Evolutionary conservation across 2,113 vertebrate genomes (phyloP).

Genomic region (Sapajus apella): DNA sequence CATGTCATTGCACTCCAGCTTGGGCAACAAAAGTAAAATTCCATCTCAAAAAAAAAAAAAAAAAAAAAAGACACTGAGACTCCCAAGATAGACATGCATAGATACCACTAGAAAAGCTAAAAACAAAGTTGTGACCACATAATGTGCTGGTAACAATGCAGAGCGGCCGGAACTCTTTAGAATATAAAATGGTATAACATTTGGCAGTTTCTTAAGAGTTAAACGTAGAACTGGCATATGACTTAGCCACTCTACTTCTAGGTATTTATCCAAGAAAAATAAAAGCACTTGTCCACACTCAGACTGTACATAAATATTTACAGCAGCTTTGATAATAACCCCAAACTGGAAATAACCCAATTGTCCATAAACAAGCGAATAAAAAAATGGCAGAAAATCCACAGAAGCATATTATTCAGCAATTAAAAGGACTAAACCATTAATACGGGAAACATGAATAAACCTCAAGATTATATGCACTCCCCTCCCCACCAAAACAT

Average conservation of each 20-base stretch:
- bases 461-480: neutral
- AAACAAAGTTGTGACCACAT: neutral
- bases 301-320: conserved; percentile 15
- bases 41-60: too few species aligned
- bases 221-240: neutral
- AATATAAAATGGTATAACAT: neutral
- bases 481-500: neutral
- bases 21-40: too few species aligned
- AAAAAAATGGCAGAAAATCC: neutral
- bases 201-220: neutral
- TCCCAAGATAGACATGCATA: neutral
- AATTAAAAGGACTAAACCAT: conserved; percentile 25
- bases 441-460: neutral
- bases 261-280: neutral
- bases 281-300: neutral
- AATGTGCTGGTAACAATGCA: neutral
- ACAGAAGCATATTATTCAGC: neutral
- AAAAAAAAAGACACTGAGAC: neutral
- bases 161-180: neutral
- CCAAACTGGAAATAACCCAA: neutral
- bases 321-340: neutral
- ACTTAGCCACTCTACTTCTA: neutral
- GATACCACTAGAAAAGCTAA: neutral
- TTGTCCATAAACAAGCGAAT: neutral
- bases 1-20: too few species aligned